Conservation (phyloP, 2,797 vertebrate genomes). For the Rhincodon typus region DNA sequence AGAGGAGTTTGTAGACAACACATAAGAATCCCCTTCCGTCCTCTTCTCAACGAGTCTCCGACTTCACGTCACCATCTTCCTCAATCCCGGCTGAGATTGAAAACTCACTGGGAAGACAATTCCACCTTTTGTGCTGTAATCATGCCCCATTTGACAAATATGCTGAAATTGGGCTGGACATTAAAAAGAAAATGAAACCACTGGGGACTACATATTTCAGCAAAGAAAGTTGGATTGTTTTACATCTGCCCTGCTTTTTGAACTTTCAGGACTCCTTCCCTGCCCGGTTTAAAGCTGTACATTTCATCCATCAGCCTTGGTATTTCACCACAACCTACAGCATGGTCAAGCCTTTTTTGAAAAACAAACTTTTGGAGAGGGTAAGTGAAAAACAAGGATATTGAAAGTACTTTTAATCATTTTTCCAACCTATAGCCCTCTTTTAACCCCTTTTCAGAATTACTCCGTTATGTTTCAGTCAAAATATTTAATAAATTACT, state of each 20-base stretch:
- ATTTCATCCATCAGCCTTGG: conserved; percentile 95
- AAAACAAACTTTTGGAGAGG: conserved; percentile 90
- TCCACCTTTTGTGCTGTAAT: neutral
- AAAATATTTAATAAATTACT: neutral
- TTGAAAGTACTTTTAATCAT: neutral
- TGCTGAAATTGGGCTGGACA: neutral
- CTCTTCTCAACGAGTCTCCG: neutral
- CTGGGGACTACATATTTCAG: neutral
- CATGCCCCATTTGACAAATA: neutral
- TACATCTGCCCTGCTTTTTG: neutral
- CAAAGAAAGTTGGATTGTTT: neutral
- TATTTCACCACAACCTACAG: conserved; percentile 98
- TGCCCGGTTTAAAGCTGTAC: conserved; percentile 89
- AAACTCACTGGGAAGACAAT: neutral
- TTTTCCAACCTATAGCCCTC: neutral
- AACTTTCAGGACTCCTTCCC: conserved; percentile 84
- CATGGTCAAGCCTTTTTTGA: conserved; percentile 90
- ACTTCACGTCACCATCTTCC: neutral
- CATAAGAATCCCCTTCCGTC: neutral
- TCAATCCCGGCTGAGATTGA: neutral
- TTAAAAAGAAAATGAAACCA: neutral
- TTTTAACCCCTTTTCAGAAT: neutral
- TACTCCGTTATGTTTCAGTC: neutral
- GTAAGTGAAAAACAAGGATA: conserved; percentile 56
- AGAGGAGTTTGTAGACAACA: neutral